Conservation (phyloP, 2,888 invertebrate genomes). For the Scaptodrosophila latifasciaeformis region DNA sequence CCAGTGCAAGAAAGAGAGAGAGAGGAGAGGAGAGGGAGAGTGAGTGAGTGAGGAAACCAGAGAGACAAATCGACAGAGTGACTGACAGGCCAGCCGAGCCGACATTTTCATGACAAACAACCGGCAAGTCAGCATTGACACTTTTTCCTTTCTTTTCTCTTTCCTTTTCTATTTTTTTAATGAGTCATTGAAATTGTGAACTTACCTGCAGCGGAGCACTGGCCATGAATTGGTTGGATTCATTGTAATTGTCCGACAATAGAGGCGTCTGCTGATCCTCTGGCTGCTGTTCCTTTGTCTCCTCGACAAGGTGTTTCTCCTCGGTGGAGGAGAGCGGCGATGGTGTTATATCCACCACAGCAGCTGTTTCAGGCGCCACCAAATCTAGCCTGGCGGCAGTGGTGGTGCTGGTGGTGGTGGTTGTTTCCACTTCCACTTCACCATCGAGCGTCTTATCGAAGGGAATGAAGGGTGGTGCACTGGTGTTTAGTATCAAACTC, state of each 20-base stretch:
- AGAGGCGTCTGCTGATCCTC: conserved; percentile 8
- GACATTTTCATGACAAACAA: not conserved
- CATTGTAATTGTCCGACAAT: conserved; percentile 38
- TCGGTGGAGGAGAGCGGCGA: conserved; percentile 57
- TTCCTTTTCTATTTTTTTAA: conserved; percentile 25
- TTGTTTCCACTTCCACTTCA: not conserved
- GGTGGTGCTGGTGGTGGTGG: conserved; percentile 13
- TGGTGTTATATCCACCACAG: conserved; percentile 47
- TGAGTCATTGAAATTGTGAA: conserved; percentile 18
- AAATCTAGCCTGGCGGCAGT: conserved; percentile 24
- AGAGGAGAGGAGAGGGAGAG: conserved; percentile 31
- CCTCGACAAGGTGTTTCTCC: conserved; percentile 67
- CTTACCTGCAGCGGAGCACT: conserved; percentile 53
- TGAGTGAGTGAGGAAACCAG: conserved; percentile 3
- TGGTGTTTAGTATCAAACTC: conserved; percentile 49
- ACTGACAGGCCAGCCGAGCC: too few relatives aligned
- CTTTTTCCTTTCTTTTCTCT: not conserved
- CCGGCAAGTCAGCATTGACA: conserved; percentile 21
- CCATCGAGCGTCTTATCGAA: conserved; percentile 21
- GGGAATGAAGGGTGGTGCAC: conserved; percentile 34
- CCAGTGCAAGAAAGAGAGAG: conserved; percentile 4
- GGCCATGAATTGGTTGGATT: conserved; percentile 30
- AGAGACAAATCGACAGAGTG: too few relatives aligned
- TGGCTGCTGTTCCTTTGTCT: conserved; percentile 56
- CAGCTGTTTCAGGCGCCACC: conserved; percentile 42